These are phyloP conservation scores for Caerostris extrusa DNA, from an alignment of 1,140 invertebrate species.

Conservation along the genomic window DNA sequence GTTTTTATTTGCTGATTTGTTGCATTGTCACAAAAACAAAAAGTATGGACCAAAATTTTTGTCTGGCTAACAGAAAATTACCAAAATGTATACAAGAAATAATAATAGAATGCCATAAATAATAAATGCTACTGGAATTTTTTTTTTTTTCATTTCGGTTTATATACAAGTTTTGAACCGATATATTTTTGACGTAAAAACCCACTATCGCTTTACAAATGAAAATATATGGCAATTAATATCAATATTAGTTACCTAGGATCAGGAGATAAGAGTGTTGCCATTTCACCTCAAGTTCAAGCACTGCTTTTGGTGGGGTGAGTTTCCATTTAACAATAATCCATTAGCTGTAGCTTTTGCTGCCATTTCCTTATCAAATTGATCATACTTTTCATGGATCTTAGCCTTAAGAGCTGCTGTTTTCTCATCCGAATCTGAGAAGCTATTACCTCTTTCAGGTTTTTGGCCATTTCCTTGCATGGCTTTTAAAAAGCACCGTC, in stretches of 20 bases:
- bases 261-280: slow-evolving; percentile 60
- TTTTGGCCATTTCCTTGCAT: slow-evolving; percentile 51
- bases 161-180: too few relatives aligned
- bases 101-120: too few relatives aligned
- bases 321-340: slow-evolving; percentile 29
- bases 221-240: too few relatives aligned
- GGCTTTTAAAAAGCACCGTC: slow-evolving; percentile 71
- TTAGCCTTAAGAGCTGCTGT: slow-evolving; percentile 70
- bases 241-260: slow-evolving; percentile 28
- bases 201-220: too few relatives aligned
- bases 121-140: too few relatives aligned
- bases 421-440: slow-evolving; percentile 74
- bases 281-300: slow-evolving; percentile 32
- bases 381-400: slow-evolving; percentile 70
- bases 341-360: slow-evolving; percentile 57
- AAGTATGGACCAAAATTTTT: too few relatives aligned
- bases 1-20: too few relatives aligned
- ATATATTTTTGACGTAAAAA: too few relatives aligned
- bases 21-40: too few relatives aligned
- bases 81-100: too few relatives aligned
- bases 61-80: too few relatives aligned
- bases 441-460: slow-evolving; percentile 71
- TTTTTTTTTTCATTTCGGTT: too few relatives aligned
- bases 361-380: slow-evolving; percentile 70
- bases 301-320: slow-evolving; percentile 62